These are phyloP conservation scores for Aphodius granarius DNA, from an alignment of 2,888 invertebrate genomes.

Conservation along the genomic window DNA sequence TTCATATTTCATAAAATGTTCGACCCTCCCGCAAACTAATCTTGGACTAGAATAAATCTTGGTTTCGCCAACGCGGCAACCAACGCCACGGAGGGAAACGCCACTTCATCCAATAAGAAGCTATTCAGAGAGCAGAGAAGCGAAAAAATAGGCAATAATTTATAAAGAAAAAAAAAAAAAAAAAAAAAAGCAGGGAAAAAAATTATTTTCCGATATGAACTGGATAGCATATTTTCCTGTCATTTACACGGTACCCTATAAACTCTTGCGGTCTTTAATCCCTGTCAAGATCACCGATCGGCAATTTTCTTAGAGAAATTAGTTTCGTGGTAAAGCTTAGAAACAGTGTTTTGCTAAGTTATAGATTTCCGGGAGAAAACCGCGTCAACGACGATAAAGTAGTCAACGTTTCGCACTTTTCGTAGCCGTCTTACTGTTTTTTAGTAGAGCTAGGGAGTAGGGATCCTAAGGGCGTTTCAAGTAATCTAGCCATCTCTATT, in stretches of 20 bases:
- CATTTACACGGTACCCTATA: neutral
- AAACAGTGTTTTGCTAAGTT: too few relatives aligned
- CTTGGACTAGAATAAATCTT: conserved; percentile 12
- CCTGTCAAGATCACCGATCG: neutral
- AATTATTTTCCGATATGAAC: neutral
- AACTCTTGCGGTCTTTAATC: neutral
- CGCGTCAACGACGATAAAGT: too few relatives aligned
- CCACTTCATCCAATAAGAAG: too few relatives aligned
- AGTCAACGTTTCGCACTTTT: too few relatives aligned
- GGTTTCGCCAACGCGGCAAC: neutral
- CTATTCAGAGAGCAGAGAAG: neutral
- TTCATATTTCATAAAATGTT: neutral
- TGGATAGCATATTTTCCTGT: neutral
- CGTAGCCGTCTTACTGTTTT: too few relatives aligned
- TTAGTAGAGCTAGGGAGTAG: neutral
- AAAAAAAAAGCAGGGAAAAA: neutral
- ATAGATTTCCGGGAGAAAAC: too few relatives aligned
- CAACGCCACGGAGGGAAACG: too few relatives aligned
- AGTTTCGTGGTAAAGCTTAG: too few relatives aligned
- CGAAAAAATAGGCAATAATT: neutral
- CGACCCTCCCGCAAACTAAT: conserved; percentile 2
- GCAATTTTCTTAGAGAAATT: neutral
- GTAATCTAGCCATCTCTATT: neutral
- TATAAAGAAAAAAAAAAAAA: neutral
- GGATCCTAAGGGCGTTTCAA: neutral